Percentiles rank a stretch among this genome's conserved stretches.
These are phyloP conservation scores for Paradoxurus hermaphroditus DNA, from an alignment of 2,113 vertebrate species.

Conservation along the genomic window DNA sequence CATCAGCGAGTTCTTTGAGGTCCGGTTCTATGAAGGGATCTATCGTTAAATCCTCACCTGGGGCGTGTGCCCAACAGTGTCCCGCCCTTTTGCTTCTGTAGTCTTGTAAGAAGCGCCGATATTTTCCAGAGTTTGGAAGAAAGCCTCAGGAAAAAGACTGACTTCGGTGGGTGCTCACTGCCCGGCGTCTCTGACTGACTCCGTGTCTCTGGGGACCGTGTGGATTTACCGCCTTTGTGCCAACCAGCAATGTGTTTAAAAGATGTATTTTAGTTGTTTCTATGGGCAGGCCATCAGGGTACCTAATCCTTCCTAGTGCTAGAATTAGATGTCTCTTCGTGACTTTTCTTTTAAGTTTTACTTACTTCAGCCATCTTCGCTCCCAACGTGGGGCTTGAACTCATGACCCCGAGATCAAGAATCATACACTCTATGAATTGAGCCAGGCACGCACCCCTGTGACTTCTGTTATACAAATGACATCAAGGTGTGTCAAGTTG, in stretches of 20 bases:
- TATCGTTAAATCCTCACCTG: neutral
- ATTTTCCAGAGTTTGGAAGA: neutral
- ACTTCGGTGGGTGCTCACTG: neutral
- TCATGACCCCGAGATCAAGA: too few relatives aligned
- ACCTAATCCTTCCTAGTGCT: neutral
- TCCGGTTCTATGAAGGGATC: neutral
- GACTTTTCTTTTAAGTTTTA: too few relatives aligned
- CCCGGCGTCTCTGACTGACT: neutral
- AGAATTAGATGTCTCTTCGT: neutral
- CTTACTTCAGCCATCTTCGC: too few relatives aligned
- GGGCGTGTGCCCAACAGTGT: neutral
- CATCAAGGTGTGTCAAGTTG: neutral
- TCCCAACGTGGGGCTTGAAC: too few relatives aligned
- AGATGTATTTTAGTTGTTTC: neutral
- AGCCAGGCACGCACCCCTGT: neutral
- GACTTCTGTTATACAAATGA: neutral
- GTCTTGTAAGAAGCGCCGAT: neutral
- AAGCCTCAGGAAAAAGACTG: neutral
- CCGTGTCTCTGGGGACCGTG: neutral
- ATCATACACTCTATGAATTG: too few relatives aligned
- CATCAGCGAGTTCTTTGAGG: too few relatives aligned
- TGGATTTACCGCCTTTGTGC: neutral
- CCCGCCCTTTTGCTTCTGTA: neutral
- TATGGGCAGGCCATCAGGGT: too few relatives aligned
- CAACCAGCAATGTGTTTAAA: neutral